Evolutionary conservation across 2,113 vertebrate species (phyloP).

Genomic region (Butorides virescens): DNA sequence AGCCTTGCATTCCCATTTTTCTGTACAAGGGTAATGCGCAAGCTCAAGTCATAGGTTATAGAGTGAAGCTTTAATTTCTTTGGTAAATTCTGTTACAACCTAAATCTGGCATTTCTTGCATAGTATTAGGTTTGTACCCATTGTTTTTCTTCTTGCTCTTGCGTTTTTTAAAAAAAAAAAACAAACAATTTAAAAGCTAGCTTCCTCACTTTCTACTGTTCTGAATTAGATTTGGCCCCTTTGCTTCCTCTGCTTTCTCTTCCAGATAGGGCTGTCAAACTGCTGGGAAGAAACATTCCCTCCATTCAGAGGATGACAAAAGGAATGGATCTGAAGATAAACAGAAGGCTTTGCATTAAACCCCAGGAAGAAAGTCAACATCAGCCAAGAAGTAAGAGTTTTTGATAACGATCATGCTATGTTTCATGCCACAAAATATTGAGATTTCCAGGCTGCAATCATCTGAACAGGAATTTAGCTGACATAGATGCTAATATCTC

Average conservation of each 20-base stretch:
- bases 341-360: conserved; percentile 65
- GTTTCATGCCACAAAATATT: rapidly evolving
- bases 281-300: conserved; percentile 47
- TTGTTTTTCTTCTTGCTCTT: not conserved
- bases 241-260: not conserved
- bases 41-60: not conserved
- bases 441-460: rapidly evolving
- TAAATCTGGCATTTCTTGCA: not conserved
- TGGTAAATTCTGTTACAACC: not conserved
- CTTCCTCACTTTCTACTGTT: not conserved
- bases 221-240: not conserved
- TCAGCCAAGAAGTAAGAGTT: not conserved
- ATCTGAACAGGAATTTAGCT: not conserved
- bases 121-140: not conserved
- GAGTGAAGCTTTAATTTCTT: not conserved
- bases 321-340: not conserved
- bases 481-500: not conserved
- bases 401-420: not conserved
- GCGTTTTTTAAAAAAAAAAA: not conserved
- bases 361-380: not conserved
- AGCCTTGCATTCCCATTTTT: not conserved
- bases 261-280: conserved; percentile 48
- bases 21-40: not conserved
- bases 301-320: not conserved
- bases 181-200: not conserved